These are phyloP conservation scores for Uria lomvia DNA, from an alignment of 2,113 vertebrate species.

Conservation along the genomic window DNA sequence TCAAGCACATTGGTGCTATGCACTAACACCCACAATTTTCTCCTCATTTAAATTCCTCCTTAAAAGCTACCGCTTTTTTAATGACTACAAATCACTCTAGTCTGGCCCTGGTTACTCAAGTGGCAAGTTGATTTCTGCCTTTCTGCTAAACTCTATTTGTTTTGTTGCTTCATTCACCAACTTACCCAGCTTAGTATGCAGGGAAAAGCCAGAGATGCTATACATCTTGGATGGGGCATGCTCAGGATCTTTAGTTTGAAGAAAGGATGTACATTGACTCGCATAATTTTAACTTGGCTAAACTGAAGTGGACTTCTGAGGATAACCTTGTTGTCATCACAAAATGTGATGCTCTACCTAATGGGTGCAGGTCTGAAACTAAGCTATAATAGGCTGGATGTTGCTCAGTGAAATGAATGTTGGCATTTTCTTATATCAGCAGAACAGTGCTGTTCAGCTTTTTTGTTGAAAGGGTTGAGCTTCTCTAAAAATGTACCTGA, in stretches of 20 bases:
- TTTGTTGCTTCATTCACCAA: background rate
- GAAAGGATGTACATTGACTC: background rate
- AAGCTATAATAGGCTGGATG: background rate
- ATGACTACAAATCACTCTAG: background rate
- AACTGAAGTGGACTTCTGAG: background rate
- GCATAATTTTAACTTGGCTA: background rate
- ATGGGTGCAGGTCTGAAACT: background rate
- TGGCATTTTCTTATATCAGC: background rate
- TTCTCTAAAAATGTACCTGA: background rate
- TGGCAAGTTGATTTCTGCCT: background rate
- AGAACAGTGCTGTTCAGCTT: background rate
- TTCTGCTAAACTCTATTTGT: background rate
- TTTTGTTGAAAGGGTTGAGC: background rate
- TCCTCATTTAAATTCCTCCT: slow-evolving; percentile 5
- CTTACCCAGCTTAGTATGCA: background rate
- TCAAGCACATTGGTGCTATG: background rate
- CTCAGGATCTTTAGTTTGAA: background rate
- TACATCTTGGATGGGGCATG: accelerated
- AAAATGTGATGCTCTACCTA: background rate
- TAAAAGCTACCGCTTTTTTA: background rate
- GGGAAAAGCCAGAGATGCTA: background rate
- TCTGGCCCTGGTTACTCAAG: background rate
- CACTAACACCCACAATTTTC: background rate
- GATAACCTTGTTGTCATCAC: background rate
- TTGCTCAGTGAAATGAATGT: background rate